A percentile compares a stretch with the other conserved stretches of the same genome.
These are phyloP conservation scores for Lethocerus indicus DNA, from an alignment of 1,140 invertebrate species.

Conservation along the genomic window DNA sequence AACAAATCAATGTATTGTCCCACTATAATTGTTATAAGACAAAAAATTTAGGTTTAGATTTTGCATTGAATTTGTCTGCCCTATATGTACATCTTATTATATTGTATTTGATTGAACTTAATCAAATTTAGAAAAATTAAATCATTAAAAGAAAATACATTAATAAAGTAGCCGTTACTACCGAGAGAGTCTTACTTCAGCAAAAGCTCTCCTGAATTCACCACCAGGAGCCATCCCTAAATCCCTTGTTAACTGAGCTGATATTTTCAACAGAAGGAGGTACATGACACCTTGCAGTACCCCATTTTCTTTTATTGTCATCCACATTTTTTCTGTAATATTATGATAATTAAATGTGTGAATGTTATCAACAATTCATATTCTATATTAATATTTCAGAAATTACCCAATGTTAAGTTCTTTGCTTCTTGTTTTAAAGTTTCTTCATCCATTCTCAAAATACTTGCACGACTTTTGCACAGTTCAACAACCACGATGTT, in stretches of 20 bases:
- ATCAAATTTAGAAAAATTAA: not conserved
- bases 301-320: conserved; percentile 47
- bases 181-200: conserved; percentile 53
- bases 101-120: not conserved
- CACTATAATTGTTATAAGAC: too few species aligned
- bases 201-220: conserved; percentile 83
- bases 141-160: too few species aligned
- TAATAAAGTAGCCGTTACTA: too few species aligned
- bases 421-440: conserved; percentile 74
- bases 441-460: conserved; percentile 83
- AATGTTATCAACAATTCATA: not conserved
- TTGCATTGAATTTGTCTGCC: too few species aligned
- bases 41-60: too few species aligned
- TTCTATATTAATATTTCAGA: not conserved
- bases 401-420: conserved; percentile 60
- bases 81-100: not conserved
- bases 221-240: conserved; percentile 95
- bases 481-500: conserved; percentile 90
- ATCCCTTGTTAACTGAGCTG: conserved; percentile 81
- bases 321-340: conserved; percentile 23
- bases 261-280: conserved; percentile 75
- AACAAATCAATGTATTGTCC: too few species aligned
- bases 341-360: not conserved
- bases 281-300: conserved; percentile 80
- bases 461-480: conserved; percentile 68